Evolutionary conservation across 2,797 vertebrate genomes (phyloP), one percentile per base, ranked within the genome.

Genomic region (Eremophila alpestris): DNA sequence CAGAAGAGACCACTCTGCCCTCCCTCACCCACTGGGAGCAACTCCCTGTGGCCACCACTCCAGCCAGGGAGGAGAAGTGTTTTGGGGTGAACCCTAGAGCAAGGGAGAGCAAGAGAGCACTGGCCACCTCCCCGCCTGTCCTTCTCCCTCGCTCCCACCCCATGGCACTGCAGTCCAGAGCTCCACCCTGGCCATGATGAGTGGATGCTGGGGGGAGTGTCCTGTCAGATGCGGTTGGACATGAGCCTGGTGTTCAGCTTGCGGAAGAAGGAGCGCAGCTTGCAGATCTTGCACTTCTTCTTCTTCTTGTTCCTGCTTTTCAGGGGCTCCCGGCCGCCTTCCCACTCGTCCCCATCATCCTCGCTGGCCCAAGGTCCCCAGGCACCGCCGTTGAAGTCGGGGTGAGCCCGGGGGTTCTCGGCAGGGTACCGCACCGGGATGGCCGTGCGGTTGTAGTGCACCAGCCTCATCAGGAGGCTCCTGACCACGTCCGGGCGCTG

Each of bases 311-410:
- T 98, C 86, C 97, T 98, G 58, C 92, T 98, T 80, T 98, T 98
- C 59, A 93, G 81, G 54, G 95, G 94, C 73, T 97, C 96, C 17
- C 87, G 69, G 19, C 95, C 96, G 1, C 94, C 97, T 85, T 98
- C 98, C 96, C 98, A 95, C 62, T 96, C 98, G 9, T 99, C 98
- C 4, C 93, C 98, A 12, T 99, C 99, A 3, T 98, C 98, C 16
- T 99, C 99, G 2, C 98, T 98, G 45, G 98, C 98, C 99, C 99
- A 99, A 8, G 99, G 99, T 11, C 98, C 98, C 99, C 99, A 99
- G 36, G 99, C 99, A 0, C 99, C 99, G 1, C 99, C 99, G 1
- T 99, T 99, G 81, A 99, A 98, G 74, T 98, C 98, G 0, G 99
- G 99, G 80, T 99, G 98, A 49, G 99, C 99, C 27, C 99, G 98